Base-by-base conservation (phyloP, 1,140 invertebrate species). In the Saccostrea echinata region DNA sequence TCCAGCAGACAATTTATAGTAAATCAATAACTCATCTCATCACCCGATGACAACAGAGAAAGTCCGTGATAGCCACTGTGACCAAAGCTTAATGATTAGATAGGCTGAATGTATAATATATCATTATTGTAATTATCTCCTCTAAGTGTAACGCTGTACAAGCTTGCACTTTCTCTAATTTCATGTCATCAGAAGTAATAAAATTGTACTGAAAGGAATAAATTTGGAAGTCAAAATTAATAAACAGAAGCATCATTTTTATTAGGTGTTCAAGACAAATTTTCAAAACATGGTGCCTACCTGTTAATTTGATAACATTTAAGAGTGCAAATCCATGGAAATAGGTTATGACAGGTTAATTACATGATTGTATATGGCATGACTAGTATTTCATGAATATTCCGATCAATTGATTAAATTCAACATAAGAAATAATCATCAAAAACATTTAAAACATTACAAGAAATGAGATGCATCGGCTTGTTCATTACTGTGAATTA, bases 1-100 rank as follows among this genome's bases (percentile, higher is more conserved):
- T 27, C 68, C 16, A 76, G 9, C 16, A 16, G 68, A 33, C 68
- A 76, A 27, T 76, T 76, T 76, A 76, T 76, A 33, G 68, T 76
- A 30, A 12, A 76, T 30, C 24, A 76, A 76, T 33, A 16, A 27
- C 30, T 30, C 27, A 68, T 8, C 27, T 68, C 27, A 24, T 27
- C 68, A 30, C 68, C 68, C 3, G 24, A 18, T 76, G 68, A 33
- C 68, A 76, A 30, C 11, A 16, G 68, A 30, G 68, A 76, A 24
- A 13, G 27, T 16, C 24, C 27, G 68, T 33, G 68, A 13, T 33
- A 33, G 55, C 55, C 55, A 61, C n/a, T 61, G 18, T 61, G 55
- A n/a, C 55, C 55, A n/a, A 18, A 21, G 43, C 43, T 43, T 43
- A 43, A 43, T 43, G 43, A 4, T 43, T 43, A 43, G 43, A 43